These are phyloP conservation scores for Zosterops borbonicus DNA, from an alignment of 2,113 vertebrate genomes.

Conservation along the genomic window DNA sequence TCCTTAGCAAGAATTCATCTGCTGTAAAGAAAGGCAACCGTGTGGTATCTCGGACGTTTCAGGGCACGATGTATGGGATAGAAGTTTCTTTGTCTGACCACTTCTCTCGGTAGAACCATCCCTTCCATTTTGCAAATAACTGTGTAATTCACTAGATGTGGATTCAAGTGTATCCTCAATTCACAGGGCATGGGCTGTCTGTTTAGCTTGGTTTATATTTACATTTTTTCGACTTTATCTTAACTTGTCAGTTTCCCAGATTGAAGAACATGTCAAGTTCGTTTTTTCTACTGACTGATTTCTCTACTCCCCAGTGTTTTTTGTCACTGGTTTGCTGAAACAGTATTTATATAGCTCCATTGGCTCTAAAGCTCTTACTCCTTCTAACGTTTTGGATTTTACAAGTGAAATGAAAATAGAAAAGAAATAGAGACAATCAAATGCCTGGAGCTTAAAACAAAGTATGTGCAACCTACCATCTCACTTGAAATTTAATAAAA, in stretches of 20 bases:
- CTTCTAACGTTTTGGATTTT: conserved; percentile 77
- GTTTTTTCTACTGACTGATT: conserved; percentile 74
- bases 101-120: conserved; percentile 54
- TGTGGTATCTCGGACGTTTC: conserved; percentile 34
- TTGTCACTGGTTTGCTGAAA: conserved; percentile 74
- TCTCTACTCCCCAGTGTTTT: conserved; percentile 69
- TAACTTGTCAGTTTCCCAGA: conserved; percentile 70
- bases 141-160: conserved; percentile 68
- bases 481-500: conserved; percentile 99
- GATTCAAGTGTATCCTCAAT: conserved; percentile 66
- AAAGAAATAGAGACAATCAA: conserved; percentile 98
- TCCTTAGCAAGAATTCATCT: conserved; percentile 52
- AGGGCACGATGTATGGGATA: conserved; percentile 65
- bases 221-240: conserved; percentile 71
- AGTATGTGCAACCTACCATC: conserved; percentile 94
- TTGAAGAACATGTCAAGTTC: conserved; percentile 70
- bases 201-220: conserved; percentile 73
- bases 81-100: conserved; percentile 65
- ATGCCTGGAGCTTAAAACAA: conserved; percentile 98
- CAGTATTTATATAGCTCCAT: conserved; percentile 79
- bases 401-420: conserved; percentile 73
- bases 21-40: conserved; percentile 49
- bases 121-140: conserved; percentile 55
- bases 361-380: conserved; percentile 77
- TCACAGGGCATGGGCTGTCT: conserved; percentile 68